Evolutionary conservation across 2,797 vertebrate genomes (phyloP), one percentile per base, ranked within the genome.

Genomic region (Chelon auratus): DNA sequence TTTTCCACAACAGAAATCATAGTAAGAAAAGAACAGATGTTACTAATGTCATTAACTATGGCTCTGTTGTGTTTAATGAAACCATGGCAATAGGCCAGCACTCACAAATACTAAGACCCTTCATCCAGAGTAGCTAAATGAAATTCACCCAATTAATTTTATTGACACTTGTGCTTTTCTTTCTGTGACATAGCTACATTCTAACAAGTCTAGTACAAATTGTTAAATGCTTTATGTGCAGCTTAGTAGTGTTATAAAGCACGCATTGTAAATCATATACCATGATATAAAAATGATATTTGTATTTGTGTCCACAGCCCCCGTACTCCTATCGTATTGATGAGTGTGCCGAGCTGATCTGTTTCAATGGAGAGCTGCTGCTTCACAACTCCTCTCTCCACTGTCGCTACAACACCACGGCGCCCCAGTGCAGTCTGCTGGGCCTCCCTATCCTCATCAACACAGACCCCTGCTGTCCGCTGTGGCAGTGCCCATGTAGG

Each of bases 401-500:
- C 90, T 99, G 98, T 78, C 96, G 95, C 48, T 97, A 94, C 89
- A 95, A 95, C 70, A 91, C 95, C 72, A 94, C 93, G 51, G 95
- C 95, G 80, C 97, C 98, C 9, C 94, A 96, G 57, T 99, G 98
- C 88, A 97, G 97, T 76, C 96, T 99, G 83, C 94, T 96, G 84
- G 98, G 98, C 70, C 94, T 97, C 91, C 95, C 98, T 30, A 91
- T 99, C 78, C 97, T 98, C 91, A 93, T 95, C 82, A 99, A 96
- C 88, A 93, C 85, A 9, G 98, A 98, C 78, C 95, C 94, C 75
- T 99, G 98, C 89, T 99, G 98, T 75, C 98, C 97, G 10, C 95
- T 95, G 77, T 99, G 97, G 97, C 95, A 97, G 91, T 99, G 98
- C 77, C 97, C 98, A 15, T 99, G 98, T 99, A 93, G 91, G 97